Conservation (phyloP, 2,888 invertebrate genomes). For the Maniola hyperantus region DNA sequence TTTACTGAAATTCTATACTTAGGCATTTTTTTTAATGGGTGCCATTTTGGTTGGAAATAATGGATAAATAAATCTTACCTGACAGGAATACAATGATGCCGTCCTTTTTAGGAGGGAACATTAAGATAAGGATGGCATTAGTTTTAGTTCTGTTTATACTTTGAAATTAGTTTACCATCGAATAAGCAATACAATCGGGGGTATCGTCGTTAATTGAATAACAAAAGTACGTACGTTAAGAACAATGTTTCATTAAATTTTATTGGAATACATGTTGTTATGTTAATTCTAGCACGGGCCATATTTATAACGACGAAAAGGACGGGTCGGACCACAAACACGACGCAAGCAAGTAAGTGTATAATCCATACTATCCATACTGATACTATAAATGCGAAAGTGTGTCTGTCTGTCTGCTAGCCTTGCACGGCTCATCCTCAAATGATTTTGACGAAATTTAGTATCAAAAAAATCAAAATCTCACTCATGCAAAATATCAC, state of each 20-base stretch:
- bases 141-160: background rate
- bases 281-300: slow-evolving; percentile 70
- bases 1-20: background rate
- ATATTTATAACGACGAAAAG: slow-evolving; percentile 75
- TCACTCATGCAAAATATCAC: no score
- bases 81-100: background rate
- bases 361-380: background rate
- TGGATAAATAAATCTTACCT: background rate
- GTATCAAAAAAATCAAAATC: no score
- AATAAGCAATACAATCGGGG: background rate
- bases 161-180: background rate
- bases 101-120: background rate
- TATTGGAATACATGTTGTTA: slow-evolving; percentile 24
- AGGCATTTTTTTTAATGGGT: no score
- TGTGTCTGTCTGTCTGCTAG: no score
- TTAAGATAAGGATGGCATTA: background rate
- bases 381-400: no score
- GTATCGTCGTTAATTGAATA: background rate
- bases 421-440: no score
- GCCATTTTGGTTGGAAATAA: background rate
- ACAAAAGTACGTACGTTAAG: background rate
- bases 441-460: no score
- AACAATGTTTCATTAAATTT: background rate
- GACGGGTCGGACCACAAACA: slow-evolving; percentile 80
- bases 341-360: slow-evolving; percentile 79